These are phyloP conservation scores for Rotaria macrura DNA, from an alignment of 2,888 invertebrate genomes.

Conservation along the genomic window DNA sequence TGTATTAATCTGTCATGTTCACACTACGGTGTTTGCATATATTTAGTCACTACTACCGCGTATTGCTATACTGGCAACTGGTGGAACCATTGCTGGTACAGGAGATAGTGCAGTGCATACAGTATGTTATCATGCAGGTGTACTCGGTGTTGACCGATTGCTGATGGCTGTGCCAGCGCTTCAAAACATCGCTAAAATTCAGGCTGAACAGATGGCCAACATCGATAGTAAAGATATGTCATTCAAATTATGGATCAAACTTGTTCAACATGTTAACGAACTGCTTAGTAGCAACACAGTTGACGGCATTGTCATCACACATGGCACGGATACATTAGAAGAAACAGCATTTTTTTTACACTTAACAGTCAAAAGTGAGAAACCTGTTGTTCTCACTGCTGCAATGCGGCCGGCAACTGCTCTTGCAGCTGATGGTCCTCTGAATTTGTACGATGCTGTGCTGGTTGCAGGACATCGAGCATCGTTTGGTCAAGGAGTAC, in stretches of 20 bases:
- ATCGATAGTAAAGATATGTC: background rate
- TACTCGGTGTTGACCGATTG: background rate
- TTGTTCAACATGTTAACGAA: background rate
- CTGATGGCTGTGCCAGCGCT: background rate
- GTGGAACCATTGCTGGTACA: background rate
- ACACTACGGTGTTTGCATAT: too few relatives aligned
- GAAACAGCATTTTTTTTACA: background rate
- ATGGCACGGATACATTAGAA: background rate
- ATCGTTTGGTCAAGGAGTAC: background rate
- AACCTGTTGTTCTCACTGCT: background rate
- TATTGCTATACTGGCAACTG: background rate
- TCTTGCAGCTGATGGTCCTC: background rate
- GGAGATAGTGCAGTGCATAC: accelerated
- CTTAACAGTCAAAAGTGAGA: background rate
- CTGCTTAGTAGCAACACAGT: background rate
- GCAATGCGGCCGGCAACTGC: background rate
- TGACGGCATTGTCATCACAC: background rate
- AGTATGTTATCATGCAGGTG: background rate
- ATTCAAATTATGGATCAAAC: background rate
- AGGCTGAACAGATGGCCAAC: background rate
- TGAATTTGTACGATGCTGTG: background rate
- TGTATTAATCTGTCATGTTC: too few relatives aligned
- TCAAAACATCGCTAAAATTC: background rate
- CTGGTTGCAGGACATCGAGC: background rate
- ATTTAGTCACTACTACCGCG: too few relatives aligned